Evolutionary conservation across 2,797 vertebrate genomes (phyloP).

Genomic region (Chelon labrosus): DNA sequence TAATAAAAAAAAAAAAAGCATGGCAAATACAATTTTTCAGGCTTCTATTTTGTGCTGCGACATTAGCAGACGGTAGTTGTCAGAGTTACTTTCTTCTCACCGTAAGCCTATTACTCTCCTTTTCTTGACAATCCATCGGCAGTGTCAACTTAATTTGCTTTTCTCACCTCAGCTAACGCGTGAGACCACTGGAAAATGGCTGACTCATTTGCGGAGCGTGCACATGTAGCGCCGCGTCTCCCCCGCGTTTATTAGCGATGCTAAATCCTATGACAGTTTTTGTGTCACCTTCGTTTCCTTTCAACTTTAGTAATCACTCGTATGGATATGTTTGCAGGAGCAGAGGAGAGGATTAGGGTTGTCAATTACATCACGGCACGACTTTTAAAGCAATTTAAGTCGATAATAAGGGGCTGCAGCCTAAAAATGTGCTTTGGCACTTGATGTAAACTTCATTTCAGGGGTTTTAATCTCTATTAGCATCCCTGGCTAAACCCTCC

Average conservation of each 20-base stretch:
- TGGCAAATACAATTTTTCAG: slow-evolving; percentile 38
- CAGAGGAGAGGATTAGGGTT: slow-evolving; percentile 47
- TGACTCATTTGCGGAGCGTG: slow-evolving; percentile 22
- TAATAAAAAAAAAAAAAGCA: slow-evolving; percentile 19
- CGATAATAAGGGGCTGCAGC: slow-evolving; percentile 32
- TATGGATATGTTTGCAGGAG: slow-evolving; percentile 25
- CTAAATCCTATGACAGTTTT: slow-evolving; percentile 32
- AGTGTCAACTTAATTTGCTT: slow-evolving; percentile 52
- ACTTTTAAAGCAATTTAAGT: slow-evolving; percentile 22
- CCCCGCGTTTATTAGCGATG: slow-evolving; percentile 28
- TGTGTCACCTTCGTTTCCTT: slow-evolving; percentile 18
- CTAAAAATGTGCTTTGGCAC: slow-evolving; percentile 29
- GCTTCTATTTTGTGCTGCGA: slow-evolving; percentile 39
- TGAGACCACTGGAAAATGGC: slow-evolving; percentile 17
- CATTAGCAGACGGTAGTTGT: slow-evolving; percentile 45
- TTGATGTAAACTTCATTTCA: slow-evolving; percentile 45
- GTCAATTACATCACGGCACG: slow-evolving; percentile 30
- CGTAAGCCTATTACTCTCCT: slow-evolving; percentile 49
- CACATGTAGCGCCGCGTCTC: slow-evolving; percentile 33
- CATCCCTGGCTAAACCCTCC: slow-evolving; percentile 47
- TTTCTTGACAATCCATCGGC: slow-evolving; percentile 38
- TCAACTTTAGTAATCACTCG: not conserved
- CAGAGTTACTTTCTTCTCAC: slow-evolving; percentile 48
- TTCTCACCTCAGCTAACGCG: slow-evolving; percentile 38
- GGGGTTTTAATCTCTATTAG: slow-evolving; percentile 51